Evolutionary conservation across 2,113 vertebrate genomes (phyloP), one percentile per base, ranked within the genome.

Genomic region (Helogale parvula): DNA sequence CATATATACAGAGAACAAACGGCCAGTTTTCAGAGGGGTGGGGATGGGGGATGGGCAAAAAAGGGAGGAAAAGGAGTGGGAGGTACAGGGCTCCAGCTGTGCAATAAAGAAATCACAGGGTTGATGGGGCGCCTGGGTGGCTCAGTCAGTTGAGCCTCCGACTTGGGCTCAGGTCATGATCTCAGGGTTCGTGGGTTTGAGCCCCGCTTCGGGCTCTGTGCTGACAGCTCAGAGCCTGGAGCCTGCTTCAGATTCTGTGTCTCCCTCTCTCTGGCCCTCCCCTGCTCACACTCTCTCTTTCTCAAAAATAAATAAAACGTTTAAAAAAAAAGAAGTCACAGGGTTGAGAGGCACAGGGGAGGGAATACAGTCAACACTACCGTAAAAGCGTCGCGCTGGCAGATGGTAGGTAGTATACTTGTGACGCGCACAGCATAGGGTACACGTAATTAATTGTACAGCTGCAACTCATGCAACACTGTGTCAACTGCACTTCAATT

Each of bases 351-450:
- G 71, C 7, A 74, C 12, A 74, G 38, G 12, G 41, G 23, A 74
- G 23, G 23, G 71, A 74, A 27, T 7, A 45, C 0, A 74, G 38
- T 7, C 13, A 38, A 74, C 6, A 1, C 38, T 14, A 15, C 2
- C 0, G 5, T 41, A 38, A 25, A 2, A 25, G 71, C 11, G 1
- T 5, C 27, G 23, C 1, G 71, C 9, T 25, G 38, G 41, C 38
- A 23, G 35, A 6, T 17, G 0, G 35, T 41, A 41, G 41, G 45
- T 6, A 10, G 35, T 4, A 41, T 2, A 0, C 23, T 15, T 1
- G 6, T 45, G 23, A 38, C 3, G 23, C 41, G 38, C 71, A 74
- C 5, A 45, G 12, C 38, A 15, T 15, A 25, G 13, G 38, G 27
- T 6, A 27, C 1, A 23, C 17, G 19, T 41, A 41, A 41, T 41